Base-by-base conservation (phyloP, 1,140 invertebrate genomes). In the Diprion similis region DNA sequence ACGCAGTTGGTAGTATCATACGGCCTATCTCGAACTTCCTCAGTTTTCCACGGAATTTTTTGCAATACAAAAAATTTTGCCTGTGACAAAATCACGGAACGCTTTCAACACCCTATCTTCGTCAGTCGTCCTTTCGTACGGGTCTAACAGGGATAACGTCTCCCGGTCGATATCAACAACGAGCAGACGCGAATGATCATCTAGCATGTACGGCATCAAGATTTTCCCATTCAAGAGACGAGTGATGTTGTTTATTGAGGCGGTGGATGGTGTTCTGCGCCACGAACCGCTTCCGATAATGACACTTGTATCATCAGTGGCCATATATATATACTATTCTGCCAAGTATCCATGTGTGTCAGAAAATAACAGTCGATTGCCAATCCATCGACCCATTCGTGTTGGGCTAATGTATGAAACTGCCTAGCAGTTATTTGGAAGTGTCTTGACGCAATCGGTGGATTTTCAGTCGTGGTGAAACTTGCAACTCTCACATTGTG, bases 331-430 rank as follows among this genome's bases (percentile, higher is more conserved):
- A 48, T 15, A 46, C 76, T 51, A 75, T 73, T 70, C 19, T 59
- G 71, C 75, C 75, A 78, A 19, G 71, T 19, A 51, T 17, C 17
- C 11, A 73, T 48, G 65, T 73, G 67, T 8, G 68, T 66, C 46
- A 46, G n/a, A 8, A 64, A n/a, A 65, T 67, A 76, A 17, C 46
- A 67, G 76, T 78, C 66, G 9, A 78, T 72, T 4, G 75, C 66
- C 10, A 51, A 37, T 18, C 70, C 73, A 72, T 75, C 68, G 67
- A 77, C 73, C 77, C 77, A 78, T 71, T 67, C 48, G 47, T 46
- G 19, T 45, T 71, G 10, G 24, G 46, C 17, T 46, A 78, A 70
- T 11, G 71, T 73, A 19, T 8, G 59, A 19, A 76, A 76, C 15
- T 59, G 19, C n/a, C 65, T 71, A 10, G 48, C 48, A 8, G 48